phyloP scores from a whole-genome alignment of 2,888 invertebrate genomes.

The Rhogogaster chlorosoma region DNA sequence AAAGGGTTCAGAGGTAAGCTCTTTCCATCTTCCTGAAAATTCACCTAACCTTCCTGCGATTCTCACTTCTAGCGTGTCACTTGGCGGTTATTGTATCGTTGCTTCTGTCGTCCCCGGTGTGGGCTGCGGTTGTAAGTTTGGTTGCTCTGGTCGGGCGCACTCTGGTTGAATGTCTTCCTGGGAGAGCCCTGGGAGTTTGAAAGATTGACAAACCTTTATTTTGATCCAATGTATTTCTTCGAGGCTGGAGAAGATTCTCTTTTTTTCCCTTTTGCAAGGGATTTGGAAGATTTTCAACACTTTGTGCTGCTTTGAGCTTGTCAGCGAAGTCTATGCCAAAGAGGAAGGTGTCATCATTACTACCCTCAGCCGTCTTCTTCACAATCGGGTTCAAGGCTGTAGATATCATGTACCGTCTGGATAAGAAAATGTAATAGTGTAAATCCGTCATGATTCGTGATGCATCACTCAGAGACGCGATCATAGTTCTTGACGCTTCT shows the following conservation, averaged over 20 bases:
- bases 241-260: not conserved
- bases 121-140: not conserved
- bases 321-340: conserved; percentile 51
- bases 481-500: not conserved
- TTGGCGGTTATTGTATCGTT: not conserved
- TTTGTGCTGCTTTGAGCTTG: conserved; percentile 43
- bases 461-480: conserved; percentile 12
- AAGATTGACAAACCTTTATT: not conserved
- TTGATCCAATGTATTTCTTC: not conserved
- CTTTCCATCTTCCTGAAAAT: not conserved
- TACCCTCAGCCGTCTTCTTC: not conserved
- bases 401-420: conserved; percentile 19
- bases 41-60: not conserved
- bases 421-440: conserved; percentile 35
- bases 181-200: not conserved
- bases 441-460: conserved; percentile 32
- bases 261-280: conserved; percentile 2
- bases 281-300: conserved; percentile 36
- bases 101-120: not conserved
- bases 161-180: not conserved
- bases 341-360: not conserved
- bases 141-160: not conserved
- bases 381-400: conserved; percentile 5
- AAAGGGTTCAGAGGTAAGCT: not conserved
- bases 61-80: not conserved